Percentiles rank a stretch among this genome's conserved stretches.
phyloP scores from a whole-genome alignment of 2,113 vertebrate species.

The Tupaia tana region DNA sequence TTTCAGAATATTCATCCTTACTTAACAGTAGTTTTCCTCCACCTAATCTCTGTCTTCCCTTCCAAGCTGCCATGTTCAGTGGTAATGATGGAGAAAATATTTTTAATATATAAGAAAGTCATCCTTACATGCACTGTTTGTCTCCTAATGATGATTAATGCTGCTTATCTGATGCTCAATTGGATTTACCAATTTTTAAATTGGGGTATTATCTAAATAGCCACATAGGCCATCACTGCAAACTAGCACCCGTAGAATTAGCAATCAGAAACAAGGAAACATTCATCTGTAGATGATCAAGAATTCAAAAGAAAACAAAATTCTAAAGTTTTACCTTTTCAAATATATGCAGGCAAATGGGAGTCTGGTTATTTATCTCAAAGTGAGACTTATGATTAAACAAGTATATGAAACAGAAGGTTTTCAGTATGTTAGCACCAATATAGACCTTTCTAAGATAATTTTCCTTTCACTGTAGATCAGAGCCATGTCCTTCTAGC shows the following conservation, averaged over 20 bases:
- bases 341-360: neutral
- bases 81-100: constrained; percentile 72
- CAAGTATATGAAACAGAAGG: neutral
- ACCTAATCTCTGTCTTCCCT: neutral
- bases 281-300: neutral
- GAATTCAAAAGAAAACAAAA: neutral
- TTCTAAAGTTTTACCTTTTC: neutral
- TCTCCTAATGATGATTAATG: constrained; percentile 77
- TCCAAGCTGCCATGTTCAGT: constrained; percentile 34
- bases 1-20: constrained; percentile 32
- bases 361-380: neutral
- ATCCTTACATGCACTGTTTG: constrained; percentile 57
- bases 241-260: neutral
- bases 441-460: constrained; percentile 38
- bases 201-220: constrained; percentile 55
- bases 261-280: neutral
- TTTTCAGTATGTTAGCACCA: neutral
- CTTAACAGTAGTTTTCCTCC: neutral
- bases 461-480: constrained; percentile 30
- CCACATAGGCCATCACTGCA: neutral
- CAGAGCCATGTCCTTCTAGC: constrained; percentile 14
- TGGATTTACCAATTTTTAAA: constrained; percentile 69
- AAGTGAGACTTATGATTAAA: neutral
- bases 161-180: constrained; percentile 39
- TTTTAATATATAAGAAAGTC: constrained; percentile 60